Evolutionary conservation across 2,888 invertebrate genomes (phyloP).

Genomic region (Shargacucullia verbasci): DNA sequence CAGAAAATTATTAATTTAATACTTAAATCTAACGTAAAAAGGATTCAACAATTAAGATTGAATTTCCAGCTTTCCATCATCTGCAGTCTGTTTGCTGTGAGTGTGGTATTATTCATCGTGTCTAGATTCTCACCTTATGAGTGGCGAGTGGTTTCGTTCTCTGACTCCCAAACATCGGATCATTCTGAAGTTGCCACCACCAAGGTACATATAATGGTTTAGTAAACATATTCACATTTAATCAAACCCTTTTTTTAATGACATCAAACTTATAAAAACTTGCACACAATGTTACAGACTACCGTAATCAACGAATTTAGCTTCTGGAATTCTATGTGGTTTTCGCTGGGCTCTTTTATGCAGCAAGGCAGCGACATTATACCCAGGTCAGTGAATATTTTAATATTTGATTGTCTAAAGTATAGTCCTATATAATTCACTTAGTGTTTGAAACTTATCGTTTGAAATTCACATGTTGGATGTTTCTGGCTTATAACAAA

Average conservation of each 20-base stretch:
- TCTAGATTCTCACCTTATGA: constrained; percentile 98
- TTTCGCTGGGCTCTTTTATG: constrained; percentile 99
- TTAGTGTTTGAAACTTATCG: neutral
- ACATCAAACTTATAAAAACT: constrained; percentile 50
- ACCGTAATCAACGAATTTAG: constrained; percentile 97
- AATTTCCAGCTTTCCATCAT: constrained; percentile 90
- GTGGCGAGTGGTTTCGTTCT: constrained; percentile 92
- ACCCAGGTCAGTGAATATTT: constrained; percentile 92
- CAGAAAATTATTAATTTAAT: no score
- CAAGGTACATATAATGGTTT: constrained; percentile 61
- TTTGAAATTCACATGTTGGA: no score
- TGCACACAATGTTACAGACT: constrained; percentile 75
- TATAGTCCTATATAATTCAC: constrained; percentile 23
- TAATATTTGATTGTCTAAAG: constrained; percentile 58
- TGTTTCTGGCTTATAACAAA: no score
- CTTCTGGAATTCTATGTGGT: constrained; percentile 99
- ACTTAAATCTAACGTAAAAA: constrained; percentile 17
- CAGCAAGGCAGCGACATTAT: constrained; percentile 99
- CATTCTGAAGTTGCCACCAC: constrained; percentile 68
- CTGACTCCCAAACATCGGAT: constrained; percentile 71
- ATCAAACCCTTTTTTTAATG: constrained; percentile 19
- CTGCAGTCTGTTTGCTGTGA: constrained; percentile 97
- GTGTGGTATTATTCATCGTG: constrained; percentile 98
- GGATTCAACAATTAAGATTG: constrained; percentile 23
- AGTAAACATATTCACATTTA: neutral